phyloP scores from a whole-genome alignment of 2,888 invertebrate species.

The Dromius quadrimaculatus region DNA sequence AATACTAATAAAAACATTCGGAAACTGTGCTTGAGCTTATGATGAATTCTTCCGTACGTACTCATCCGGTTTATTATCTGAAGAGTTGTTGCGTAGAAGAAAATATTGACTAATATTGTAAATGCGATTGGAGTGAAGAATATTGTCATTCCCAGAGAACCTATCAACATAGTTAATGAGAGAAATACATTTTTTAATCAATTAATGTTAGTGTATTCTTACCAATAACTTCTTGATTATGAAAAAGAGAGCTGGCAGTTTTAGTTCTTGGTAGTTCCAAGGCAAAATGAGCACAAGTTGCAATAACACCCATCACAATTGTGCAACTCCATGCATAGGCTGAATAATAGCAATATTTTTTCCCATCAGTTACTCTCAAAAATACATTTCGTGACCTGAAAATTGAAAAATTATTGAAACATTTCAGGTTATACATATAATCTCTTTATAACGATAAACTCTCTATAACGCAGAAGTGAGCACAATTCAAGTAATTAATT shows the following conservation, averaged over 20 bases:
- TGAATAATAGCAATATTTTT: slow-evolving; percentile 90
- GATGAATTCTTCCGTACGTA: slow-evolving; percentile 87
- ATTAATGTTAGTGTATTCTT: slow-evolving; percentile 55
- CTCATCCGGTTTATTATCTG: slow-evolving; percentile 84
- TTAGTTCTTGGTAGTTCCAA: slow-evolving; percentile 73
- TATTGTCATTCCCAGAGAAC: slow-evolving; percentile 85
- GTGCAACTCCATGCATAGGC: slow-evolving; percentile 85
- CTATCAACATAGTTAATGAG: slow-evolving; percentile 65
- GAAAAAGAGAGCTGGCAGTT: slow-evolving; percentile 69
- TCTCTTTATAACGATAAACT: no score
- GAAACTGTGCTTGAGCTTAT: slow-evolving; percentile 87
- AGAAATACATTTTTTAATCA: not conserved
- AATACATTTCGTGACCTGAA: slow-evolving; percentile 85
- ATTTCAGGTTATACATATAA: no score
- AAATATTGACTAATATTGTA: slow-evolving; percentile 81
- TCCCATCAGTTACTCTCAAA: slow-evolving; percentile 84
- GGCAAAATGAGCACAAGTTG: slow-evolving; percentile 85
- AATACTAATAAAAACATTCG: slow-evolving; percentile 82
- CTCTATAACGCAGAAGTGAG: no score
- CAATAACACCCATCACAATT: slow-evolving; percentile 77
- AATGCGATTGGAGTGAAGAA: slow-evolving; percentile 87
- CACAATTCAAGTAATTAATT: not conserved
- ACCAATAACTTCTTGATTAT: slow-evolving; percentile 82
- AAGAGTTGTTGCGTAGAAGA: slow-evolving; percentile 83
- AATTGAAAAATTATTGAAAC: not conserved